A percentile compares a stretch with the other conserved stretches of the same genome.
Conservation (phyloP, 2,888 invertebrate genomes). For the Macrophya alboannulata region DNA sequence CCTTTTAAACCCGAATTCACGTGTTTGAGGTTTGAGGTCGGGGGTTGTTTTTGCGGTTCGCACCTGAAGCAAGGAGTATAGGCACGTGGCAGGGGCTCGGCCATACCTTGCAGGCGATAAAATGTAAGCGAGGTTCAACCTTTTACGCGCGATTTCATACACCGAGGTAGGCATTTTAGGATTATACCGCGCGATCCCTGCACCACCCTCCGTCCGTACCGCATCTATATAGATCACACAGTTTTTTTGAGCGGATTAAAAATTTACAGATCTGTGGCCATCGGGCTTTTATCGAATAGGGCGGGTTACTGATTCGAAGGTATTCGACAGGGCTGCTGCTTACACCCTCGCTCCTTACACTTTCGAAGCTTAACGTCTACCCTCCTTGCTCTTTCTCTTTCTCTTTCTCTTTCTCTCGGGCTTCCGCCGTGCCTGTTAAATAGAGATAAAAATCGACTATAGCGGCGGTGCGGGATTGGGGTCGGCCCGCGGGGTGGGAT, state of each 20-base stretch:
- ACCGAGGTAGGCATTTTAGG: not conserved
- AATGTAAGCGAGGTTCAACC: constrained; percentile 10
- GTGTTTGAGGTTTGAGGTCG: not conserved
- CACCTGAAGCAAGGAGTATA: not conserved
- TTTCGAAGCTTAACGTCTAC: constrained; percentile 32
- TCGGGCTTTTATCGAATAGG: not conserved
- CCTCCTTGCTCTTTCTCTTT: not conserved
- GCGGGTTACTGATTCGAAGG: constrained; percentile 14
- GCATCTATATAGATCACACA: not conserved
- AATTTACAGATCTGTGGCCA: constrained; percentile 33
- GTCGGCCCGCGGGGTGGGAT: constrained; percentile 39
- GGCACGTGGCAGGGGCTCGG: not conserved
- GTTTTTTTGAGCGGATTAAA: constrained; percentile 25
- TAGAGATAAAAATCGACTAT: constrained; percentile 60
- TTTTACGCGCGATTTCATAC: not conserved
- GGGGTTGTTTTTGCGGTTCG: constrained; percentile 11
- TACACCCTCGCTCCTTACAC: constrained; percentile 16
- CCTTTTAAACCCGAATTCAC: not conserved
- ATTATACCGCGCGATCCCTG: not conserved
- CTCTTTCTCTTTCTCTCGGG: not conserved
- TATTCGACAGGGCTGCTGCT: not conserved
- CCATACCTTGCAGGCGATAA: not conserved
- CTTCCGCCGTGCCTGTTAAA: constrained; percentile 51
- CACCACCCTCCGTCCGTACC: not conserved
- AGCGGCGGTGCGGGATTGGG: not conserved